Evolutionary conservation across 2,113 vertebrate species (phyloP).

Genomic region (Himantopus leucocephalus): DNA sequence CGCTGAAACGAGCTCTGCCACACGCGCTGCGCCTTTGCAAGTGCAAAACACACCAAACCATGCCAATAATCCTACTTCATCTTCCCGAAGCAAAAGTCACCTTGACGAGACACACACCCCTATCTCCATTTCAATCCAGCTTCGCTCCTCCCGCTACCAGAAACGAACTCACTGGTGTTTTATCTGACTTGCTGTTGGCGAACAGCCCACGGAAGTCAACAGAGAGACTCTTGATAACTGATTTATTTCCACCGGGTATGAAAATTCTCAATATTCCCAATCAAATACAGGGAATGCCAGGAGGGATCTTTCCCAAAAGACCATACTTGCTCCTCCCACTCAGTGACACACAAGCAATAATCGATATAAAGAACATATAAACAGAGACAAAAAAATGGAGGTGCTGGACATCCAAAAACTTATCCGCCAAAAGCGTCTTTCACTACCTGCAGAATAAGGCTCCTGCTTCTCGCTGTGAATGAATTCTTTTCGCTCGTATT

Average conservation of each 20-base stretch:
- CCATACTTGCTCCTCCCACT: background rate
- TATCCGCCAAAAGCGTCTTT: background rate
- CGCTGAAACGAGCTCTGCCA: background rate
- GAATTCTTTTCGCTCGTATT: constrained; percentile 94
- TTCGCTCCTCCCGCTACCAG: background rate
- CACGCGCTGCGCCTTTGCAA: rapidly evolving
- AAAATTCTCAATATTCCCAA: background rate
- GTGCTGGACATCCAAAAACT: background rate
- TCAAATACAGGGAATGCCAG: background rate
- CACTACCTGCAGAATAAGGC: constrained; percentile 92
- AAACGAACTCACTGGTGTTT: background rate
- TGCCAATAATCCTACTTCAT: background rate
- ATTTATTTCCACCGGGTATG: background rate
- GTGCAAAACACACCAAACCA: background rate
- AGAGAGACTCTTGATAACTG: background rate
- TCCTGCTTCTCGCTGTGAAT: constrained; percentile 91
- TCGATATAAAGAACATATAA: background rate
- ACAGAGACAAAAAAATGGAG: background rate
- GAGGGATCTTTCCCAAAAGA: background rate
- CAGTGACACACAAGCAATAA: rapidly evolving
- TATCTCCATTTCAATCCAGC: background rate
- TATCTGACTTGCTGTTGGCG: background rate
- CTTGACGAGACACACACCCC: background rate
- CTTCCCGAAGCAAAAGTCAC: background rate
- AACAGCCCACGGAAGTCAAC: background rate